Evolutionary conservation across 2,888 invertebrate species (phyloP), one percentile per base, ranked within the genome.

Genomic region (Hirtodrosophila histrioides): DNA sequence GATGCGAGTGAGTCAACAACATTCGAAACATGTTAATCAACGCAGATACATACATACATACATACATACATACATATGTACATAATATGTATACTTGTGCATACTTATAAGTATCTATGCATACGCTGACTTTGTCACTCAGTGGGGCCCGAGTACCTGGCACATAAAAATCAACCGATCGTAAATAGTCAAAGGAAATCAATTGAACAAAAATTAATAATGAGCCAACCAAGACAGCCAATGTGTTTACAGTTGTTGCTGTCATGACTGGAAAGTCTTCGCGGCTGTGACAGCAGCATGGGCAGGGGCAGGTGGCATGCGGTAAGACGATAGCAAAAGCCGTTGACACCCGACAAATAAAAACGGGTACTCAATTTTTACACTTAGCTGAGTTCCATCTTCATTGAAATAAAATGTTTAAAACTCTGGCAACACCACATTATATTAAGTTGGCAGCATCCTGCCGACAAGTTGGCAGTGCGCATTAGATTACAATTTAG

Each of bases 191-290:
- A 80, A 68, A 71, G 86, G 80, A 84, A 81, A 81, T 71, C 71
- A 77, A 84, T 77, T 80, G 85, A 81, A 84, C 85, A 80, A 64
- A 80, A 80, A 80, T 64, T 74, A 54, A 80, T 86, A 86, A 81
- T 73, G 83, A 61, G 68, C 49, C 63, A 49, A 35, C 31, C 54
- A 17, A 17, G 17, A 17, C 17, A 17, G 50, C 23, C 29, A 11
- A 23, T 41, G 41, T 62, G 4, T 69, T 53, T 74, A 62, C 56
- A 50, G 69, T 62, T 69, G 36, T 48, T 35, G 50, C 37, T 33
- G 50, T 23, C 45, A 36, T 24, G 23, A 7, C 27, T 41, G 27
- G 39, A 31, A 45, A 39, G n/a, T 36, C 9, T 40, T 27, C 31
- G 23, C 8, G n/a, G 17, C 7, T 17, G 17, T 17, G 17, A 2